phyloP scores from a whole-genome alignment of 2,888 invertebrate genomes.

The Drosophila cognata region DNA sequence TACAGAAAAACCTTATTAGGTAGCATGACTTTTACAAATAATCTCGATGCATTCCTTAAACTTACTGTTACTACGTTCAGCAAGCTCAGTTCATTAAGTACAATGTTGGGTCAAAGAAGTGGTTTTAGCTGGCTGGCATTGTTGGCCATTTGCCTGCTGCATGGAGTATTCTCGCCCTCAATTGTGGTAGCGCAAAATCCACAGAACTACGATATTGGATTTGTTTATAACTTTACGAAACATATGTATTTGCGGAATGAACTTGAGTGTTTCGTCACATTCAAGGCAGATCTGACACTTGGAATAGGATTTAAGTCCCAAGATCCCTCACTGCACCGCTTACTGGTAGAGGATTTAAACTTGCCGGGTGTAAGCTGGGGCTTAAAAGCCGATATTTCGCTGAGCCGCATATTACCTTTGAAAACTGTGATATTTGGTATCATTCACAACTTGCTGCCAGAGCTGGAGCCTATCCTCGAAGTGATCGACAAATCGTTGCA shows the following conservation, averaged over 20 bases:
- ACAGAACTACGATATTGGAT: conserved; percentile 20
- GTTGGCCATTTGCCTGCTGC: conserved; percentile 9
- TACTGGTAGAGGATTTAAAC: conserved; percentile 27
- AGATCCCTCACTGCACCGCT: conserved; percentile 30
- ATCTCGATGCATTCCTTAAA: not conserved
- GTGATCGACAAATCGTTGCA: conserved; percentile 24
- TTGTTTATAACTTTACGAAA: conserved; percentile 13
- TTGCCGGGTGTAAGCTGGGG: conserved; percentile 45
- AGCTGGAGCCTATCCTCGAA: conserved; percentile 39
- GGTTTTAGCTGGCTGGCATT: not conserved
- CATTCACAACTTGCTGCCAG: conserved; percentile 23
- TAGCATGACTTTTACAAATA: conserved; percentile 14
- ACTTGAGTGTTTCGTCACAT: conserved; percentile 29
- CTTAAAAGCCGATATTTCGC: not conserved
- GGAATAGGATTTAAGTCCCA: not conserved
- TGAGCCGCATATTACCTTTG: conserved; percentile 3
- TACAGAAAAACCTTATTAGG: not conserved
- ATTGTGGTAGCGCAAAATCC: too few species aligned
- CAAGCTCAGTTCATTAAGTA: conserved; percentile 14
- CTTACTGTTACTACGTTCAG: not conserved
- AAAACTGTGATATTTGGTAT: conserved; percentile 33
- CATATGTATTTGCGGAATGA: conserved; percentile 17
- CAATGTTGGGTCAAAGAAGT: conserved; percentile 18
- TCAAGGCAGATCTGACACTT: not conserved
- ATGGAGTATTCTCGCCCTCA: not conserved